Percentiles rank a stretch among this genome's conserved stretches.
These are phyloP conservation scores for Scrobipalpa costella DNA, from an alignment of 2,888 invertebrate species.

Conservation along the genomic window DNA sequence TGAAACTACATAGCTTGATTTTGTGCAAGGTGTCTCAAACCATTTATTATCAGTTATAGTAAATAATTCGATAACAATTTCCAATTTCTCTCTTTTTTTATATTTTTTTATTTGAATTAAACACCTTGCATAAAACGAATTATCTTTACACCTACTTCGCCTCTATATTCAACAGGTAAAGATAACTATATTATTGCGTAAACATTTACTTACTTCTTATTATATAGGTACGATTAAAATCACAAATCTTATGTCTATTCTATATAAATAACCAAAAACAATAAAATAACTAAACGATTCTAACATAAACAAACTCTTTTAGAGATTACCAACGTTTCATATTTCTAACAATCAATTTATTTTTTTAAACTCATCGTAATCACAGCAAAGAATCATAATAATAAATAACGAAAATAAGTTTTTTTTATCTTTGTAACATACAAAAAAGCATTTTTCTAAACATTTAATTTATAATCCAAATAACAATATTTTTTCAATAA, in stretches of 20 bases:
- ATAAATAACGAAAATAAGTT: neutral
- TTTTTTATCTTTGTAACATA: neutral
- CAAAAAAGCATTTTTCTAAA: neutral
- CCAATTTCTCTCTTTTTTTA: too few species aligned
- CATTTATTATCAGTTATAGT: too few species aligned
- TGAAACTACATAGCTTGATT: neutral
- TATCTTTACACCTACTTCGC: neutral
- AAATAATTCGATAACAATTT: too few species aligned
- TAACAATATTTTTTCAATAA: neutral
- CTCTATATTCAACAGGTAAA: neutral
- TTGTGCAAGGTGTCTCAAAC: neutral
- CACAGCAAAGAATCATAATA: slow-evolving; percentile 45
- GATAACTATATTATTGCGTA: neutral
- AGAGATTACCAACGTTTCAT: slow-evolving; percentile 42
- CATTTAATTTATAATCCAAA: neutral
- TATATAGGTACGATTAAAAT: slow-evolving; percentile 14
- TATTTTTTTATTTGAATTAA: too few species aligned
- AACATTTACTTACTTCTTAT: slow-evolving; percentile 1
- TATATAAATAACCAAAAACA: neutral
- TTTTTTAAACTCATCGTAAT: slow-evolving; percentile 34
- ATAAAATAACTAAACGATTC: slow-evolving; percentile 30
- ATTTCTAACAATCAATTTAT: slow-evolving; percentile 13
- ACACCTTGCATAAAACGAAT: neutral
- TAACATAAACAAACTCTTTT: slow-evolving; percentile 43
- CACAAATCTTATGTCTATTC: slow-evolving; percentile 2